Base-by-base conservation (phyloP, 2,113 vertebrate genomes). In the Grammomys surdaster region DNA sequence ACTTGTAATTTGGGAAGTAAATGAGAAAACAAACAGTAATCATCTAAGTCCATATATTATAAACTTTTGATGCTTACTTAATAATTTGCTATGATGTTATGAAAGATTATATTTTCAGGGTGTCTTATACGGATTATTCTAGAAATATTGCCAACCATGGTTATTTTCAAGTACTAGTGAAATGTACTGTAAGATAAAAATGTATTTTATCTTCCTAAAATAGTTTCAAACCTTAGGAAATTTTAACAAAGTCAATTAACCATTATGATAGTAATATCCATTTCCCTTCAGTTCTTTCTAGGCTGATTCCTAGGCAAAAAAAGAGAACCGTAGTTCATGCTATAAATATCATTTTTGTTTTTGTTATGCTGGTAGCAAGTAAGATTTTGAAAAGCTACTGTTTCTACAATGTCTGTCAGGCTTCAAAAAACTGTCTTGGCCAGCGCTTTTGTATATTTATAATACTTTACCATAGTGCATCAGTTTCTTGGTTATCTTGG, bases 161-260 rank as follows among this genome's bases (percentile, higher is more conserved):
- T 85, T 73, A 70, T 63, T 75, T 75, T 84, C 94, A 88, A 76
- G 24, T 12, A 60, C n/a, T 96, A 56, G 9, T 87, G 73, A 94
- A 89, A 81, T 65, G 14, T 14, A 86, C 11, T 93, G 6, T 76
- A 76, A 89, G 43, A 40, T 40, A 40, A 40, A 40, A 40, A 40
- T 40, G 40, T 40, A 40, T 72, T 90, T 48, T n/a, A n/a, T 88
- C 54, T 75, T 93, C 12, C 54, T 73, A 67, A 95, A 87, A 87
- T 92, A 84, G 24, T 88, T 94, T 5, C 33, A 82, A 56, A n/a
- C 16, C 40, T 94, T 77, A 54, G 70, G 33, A 65, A 65, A 88
- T 5, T 77, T 56, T 84, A 78, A 87, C 70, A 67, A 91, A 93
- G 20, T 48, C 33, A 40, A 54, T 26, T 58, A 80, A 14, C 1